Base-by-base conservation (phyloP, 2,113 vertebrate genomes). In the Arothron firmamentum region DNA sequence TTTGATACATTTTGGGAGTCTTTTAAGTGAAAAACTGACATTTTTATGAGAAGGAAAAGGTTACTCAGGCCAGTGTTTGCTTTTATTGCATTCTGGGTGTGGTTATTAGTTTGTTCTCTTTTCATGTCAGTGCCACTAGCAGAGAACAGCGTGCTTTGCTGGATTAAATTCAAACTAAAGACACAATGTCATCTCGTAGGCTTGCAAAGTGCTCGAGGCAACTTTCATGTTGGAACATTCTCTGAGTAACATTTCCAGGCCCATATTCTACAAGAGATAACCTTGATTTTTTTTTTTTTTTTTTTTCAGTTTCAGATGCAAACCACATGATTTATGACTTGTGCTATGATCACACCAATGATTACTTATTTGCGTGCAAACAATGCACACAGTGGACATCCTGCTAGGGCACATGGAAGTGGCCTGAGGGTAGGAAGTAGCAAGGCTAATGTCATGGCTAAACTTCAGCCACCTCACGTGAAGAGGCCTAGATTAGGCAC, bases 401-500 rank as follows among this genome's bases (percentile, higher is more conserved):
- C 56, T 25, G 63, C 38, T 17, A 50, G 60, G 60, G 52, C 49
- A 45, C 43, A 21, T 54, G 59, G 49, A 52, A 34, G 68, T 43
- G 17, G 12, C 50, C 3, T 2, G 28, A 50, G 42, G 1, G 3
- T 2, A 7, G 19, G 20, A 58, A 20, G 18, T 54, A 38, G 78
- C 65, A 45, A 57, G 48, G 66, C 18, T 74, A 62, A 74, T 69
- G 65, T 77, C 28, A 4, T 17, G 17, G 56, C 63, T 70, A 77
- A 81, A 63, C 67, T 65, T 23, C 0, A 20, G 71, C 66, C 76
- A 65, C 85, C 75, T 72, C 64, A 65, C 81, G 84, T 80, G 78
- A 88, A 87, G 69, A 75, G 83, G 71, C 74, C 52, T 19, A 80
- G 72, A 85, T 91, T 87, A 87, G 85, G 88, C 85, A 87, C 75